Evolutionary conservation across 2,113 vertebrate genomes (phyloP).

Genomic region (Sylvietta virens): DNA sequence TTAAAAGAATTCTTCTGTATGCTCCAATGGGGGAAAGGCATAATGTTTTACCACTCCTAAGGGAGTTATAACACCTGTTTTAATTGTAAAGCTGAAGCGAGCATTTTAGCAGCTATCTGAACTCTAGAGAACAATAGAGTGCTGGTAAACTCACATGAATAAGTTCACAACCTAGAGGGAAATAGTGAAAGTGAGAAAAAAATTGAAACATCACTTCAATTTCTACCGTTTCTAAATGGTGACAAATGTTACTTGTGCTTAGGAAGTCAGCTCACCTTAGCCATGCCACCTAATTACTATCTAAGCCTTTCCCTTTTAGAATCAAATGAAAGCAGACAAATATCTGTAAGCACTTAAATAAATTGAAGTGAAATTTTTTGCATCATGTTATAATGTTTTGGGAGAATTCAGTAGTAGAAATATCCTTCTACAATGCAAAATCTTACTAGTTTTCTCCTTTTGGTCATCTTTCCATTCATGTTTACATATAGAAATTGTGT

Average conservation of each 20-base stretch:
- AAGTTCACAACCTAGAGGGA: slow-evolving; percentile 36
- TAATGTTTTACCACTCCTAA: background rate
- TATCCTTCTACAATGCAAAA: background rate
- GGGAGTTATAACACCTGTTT: slow-evolving; percentile 26
- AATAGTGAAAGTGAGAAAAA: background rate
- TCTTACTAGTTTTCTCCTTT: background rate
- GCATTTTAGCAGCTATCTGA: slow-evolving; percentile 23
- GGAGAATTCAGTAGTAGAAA: background rate
- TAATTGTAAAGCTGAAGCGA: background rate
- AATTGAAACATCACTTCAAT: background rate
- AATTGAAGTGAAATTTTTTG: background rate
- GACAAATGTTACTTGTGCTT: background rate
- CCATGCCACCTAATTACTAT: background rate
- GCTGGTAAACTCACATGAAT: slow-evolving; percentile 25
- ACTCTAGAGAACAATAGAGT: slow-evolving; percentile 44
- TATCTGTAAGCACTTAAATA: background rate
- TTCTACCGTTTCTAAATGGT: background rate
- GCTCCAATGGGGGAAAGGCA: background rate
- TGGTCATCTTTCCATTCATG: background rate
- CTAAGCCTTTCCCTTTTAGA: background rate
- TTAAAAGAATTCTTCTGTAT: slow-evolving; percentile 11
- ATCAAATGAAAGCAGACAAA: background rate
- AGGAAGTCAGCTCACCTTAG: background rate
- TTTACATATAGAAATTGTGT: background rate
- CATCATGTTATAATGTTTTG: background rate